A percentile compares a stretch with the other conserved stretches of the same genome.
Evolutionary conservation across 2,888 invertebrate species (phyloP).

Genomic region (Agonopterix heracliana): DNA sequence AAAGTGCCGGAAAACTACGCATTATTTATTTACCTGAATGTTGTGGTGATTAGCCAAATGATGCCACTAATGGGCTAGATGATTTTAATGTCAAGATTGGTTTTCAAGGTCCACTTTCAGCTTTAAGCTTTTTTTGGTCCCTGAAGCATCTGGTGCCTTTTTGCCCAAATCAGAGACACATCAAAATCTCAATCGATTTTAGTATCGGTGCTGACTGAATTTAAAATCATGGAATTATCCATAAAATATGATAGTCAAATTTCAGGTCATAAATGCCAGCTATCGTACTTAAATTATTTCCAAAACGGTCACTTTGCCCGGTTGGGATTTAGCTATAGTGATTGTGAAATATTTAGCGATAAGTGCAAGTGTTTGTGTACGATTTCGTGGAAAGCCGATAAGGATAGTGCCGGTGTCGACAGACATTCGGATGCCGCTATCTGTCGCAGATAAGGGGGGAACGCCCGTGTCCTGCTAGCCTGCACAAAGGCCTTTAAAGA

Average conservation of each 20-base stretch:
- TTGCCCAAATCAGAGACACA: too few relatives aligned
- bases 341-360: slow-evolving; percentile 66
- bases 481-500: neutral
- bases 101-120: too few relatives aligned
- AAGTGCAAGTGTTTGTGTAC: slow-evolving; percentile 59
- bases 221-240: too few relatives aligned
- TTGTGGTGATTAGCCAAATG: neutral
- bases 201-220: too few relatives aligned
- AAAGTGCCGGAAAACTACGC: slow-evolving; percentile 13
- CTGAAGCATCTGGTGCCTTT: too few relatives aligned
- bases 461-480: slow-evolving; percentile 27
- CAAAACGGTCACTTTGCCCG: neutral
- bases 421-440: slow-evolving; percentile 62
- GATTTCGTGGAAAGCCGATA: slow-evolving; percentile 67
- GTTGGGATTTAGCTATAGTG: slow-evolving; percentile 25
- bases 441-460: slow-evolving; percentile 43
- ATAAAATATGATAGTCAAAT: too few relatives aligned
- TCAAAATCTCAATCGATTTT: too few relatives aligned
- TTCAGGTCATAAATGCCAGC: too few relatives aligned
- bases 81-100: too few relatives aligned
- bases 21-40: slow-evolving; percentile 12
- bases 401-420: slow-evolving; percentile 40
- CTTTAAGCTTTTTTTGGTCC: too few relatives aligned
- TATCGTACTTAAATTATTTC: too few relatives aligned
- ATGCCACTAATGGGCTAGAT: neutral